Evolutionary conservation across 2,113 vertebrate species (phyloP).

Genomic region (Channa maculata): DNA sequence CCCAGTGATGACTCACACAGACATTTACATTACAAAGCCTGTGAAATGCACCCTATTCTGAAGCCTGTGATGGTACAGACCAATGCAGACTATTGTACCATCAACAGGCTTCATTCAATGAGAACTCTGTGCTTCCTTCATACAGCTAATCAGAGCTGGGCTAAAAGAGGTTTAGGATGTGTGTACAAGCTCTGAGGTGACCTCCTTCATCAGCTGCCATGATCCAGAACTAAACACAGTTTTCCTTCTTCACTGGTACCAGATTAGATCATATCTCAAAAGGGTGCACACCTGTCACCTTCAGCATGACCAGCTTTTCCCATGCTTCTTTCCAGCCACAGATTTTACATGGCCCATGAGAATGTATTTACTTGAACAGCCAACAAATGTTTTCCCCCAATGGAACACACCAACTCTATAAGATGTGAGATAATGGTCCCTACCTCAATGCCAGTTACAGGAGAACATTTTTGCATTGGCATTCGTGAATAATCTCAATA

Average conservation of each 20-base stretch:
- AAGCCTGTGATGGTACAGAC: conserved; percentile 67
- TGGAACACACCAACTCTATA: conserved; percentile 59
- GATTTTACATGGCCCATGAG: conserved; percentile 57
- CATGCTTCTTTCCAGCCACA: conserved; percentile 68
- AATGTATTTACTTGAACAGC: conserved; percentile 32
- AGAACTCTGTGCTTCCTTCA: conserved; percentile 62
- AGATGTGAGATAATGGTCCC: conserved; percentile 47
- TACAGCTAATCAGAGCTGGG: conserved; percentile 63
- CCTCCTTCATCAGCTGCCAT: conserved; percentile 76
- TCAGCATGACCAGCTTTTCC: conserved; percentile 58
- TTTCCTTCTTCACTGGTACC: conserved; percentile 59
- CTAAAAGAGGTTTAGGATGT: conserved; percentile 55
- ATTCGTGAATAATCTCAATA: conserved; percentile 45
- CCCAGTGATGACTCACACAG: conserved; percentile 50
- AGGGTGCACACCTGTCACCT: conserved; percentile 52
- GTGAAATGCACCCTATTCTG: conserved; percentile 63
- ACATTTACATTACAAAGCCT: conserved; percentile 79
- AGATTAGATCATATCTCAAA: conserved; percentile 68
- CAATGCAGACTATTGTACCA: conserved; percentile 80
- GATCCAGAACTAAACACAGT: conserved; percentile 71
- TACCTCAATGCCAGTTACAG: conserved; percentile 55
- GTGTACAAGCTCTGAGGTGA: conserved; percentile 66
- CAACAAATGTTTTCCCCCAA: conserved; percentile 44
- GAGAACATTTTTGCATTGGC: conserved; percentile 53
- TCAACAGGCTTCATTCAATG: conserved; percentile 74